Evolutionary conservation across 1,140 invertebrate species (phyloP).

Genomic region (Oncopeltus fasciatus): DNA sequence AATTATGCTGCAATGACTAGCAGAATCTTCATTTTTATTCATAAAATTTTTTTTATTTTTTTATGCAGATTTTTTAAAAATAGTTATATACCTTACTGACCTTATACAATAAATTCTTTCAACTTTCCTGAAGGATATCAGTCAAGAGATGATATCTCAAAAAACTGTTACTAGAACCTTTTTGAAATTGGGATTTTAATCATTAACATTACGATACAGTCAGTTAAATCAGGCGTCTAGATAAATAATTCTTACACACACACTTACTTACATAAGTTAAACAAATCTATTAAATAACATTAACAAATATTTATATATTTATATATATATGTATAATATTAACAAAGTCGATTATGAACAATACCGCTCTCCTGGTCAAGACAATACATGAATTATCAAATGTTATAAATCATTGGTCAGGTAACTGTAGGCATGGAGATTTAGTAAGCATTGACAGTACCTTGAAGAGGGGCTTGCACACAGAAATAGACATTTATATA

Average conservation of each 20-base stretch:
- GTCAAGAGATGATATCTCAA: background rate
- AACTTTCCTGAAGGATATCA: background rate
- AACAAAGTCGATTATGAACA: slow-evolving; percentile 8
- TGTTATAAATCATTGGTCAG: slow-evolving; percentile 5
- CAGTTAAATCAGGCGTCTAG: background rate
- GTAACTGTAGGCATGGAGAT: slow-evolving; percentile 9
- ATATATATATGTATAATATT: slow-evolving; percentile 5
- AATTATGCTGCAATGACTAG: slow-evolving; percentile 9
- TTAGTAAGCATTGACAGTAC: background rate
- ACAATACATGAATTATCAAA: slow-evolving; percentile 1
- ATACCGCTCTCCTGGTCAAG: background rate
- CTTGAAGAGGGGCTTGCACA: background rate
- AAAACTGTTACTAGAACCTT: too few species aligned
- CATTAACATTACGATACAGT: background rate
- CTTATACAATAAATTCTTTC: background rate
- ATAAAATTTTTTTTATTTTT: background rate
- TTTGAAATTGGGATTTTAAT: background rate
- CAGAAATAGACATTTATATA: background rate
- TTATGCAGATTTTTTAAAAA: background rate
- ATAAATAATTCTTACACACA: slow-evolving; percentile 5
- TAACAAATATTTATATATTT: slow-evolving; percentile 7
- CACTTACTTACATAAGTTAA: background rate
- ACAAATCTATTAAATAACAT: slow-evolving; percentile 5
- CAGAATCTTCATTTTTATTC: slow-evolving; percentile 1
- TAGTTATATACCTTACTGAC: background rate